These are phyloP conservation scores for Ciconia maguari DNA, from an alignment of 2,113 vertebrate species.

Conservation along the genomic window DNA sequence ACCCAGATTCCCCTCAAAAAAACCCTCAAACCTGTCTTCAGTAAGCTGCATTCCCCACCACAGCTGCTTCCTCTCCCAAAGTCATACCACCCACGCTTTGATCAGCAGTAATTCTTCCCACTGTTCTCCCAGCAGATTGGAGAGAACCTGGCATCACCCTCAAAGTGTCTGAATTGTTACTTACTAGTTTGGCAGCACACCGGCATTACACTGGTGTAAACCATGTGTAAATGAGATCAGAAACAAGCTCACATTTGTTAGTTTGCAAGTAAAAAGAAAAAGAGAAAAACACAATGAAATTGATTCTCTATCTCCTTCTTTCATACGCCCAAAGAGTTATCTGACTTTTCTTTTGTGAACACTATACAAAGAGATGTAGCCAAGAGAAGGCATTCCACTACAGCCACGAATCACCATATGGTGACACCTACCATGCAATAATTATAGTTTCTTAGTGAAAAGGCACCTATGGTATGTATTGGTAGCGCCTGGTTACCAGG, in stretches of 20 bases:
- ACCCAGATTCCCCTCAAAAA: neutral
- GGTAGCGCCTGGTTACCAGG: neutral
- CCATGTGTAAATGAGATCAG: neutral
- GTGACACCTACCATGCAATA: neutral
- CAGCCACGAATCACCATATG: neutral
- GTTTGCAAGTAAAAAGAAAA: neutral
- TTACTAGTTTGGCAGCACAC: neutral
- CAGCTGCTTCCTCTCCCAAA: constrained; percentile 14
- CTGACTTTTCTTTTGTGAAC: neutral
- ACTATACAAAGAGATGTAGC: neutral
- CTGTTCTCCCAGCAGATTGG: neutral
- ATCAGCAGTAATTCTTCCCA: neutral
- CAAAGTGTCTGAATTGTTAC: neutral
- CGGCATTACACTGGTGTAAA: neutral
- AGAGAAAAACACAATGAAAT: neutral
- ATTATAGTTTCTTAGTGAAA: neutral
- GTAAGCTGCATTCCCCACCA: neutral
- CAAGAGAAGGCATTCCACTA: neutral
- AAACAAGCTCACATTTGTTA: neutral
- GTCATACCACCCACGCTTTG: neutral
- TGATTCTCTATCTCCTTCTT: neutral
- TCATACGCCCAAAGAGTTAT: neutral
- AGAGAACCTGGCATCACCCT: neutral
- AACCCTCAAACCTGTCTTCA: neutral
- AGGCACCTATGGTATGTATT: neutral